Evolutionary conservation across 35 echinoderm and acorn worm species (phyloP).

Genomic region (Lytechinus variegatus): DNA sequence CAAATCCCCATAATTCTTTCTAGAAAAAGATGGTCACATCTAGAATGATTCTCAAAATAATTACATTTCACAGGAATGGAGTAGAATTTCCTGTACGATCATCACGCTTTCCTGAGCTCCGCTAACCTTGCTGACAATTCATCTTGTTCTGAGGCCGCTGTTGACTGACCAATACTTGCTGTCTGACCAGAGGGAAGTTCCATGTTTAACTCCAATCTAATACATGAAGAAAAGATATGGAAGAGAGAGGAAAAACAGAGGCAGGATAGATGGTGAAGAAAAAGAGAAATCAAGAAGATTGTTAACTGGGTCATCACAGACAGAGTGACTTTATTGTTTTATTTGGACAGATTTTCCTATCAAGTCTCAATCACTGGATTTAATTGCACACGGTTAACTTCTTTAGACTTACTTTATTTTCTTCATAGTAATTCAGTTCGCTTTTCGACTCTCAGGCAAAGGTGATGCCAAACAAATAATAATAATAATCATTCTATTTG

Average conservation of each 20-base stretch:
- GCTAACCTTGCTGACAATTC: conserved; percentile 87
- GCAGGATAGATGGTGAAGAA: not conserved
- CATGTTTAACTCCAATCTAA: conserved; percentile 94
- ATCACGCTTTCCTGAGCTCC: conserved; percentile 62
- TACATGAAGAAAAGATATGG: conserved; percentile 42
- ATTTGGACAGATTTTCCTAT: too few relatives aligned
- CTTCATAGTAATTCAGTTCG: too few relatives aligned
- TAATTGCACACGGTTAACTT: too few relatives aligned
- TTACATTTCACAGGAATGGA: not conserved
- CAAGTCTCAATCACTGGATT: too few relatives aligned
- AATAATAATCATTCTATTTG: too few relatives aligned
- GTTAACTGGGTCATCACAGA: too few relatives aligned
- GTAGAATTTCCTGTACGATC: not conserved
- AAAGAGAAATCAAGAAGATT: not conserved
- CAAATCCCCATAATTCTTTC: not conserved
- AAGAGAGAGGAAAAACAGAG: not conserved
- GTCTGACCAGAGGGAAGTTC: conserved; percentile 81
- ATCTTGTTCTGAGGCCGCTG: conserved; percentile 85
- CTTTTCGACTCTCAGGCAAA: too few relatives aligned
- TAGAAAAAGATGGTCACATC: too few relatives aligned
- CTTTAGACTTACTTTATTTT: too few relatives aligned
- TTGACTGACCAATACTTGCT: conserved; percentile 65
- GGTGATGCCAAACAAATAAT: too few relatives aligned
- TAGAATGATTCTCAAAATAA: too few relatives aligned
- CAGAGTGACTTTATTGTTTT: too few relatives aligned